Base-by-base conservation (phyloP, 1,140 invertebrate genomes). In the Drosophila sucinea region DNA sequence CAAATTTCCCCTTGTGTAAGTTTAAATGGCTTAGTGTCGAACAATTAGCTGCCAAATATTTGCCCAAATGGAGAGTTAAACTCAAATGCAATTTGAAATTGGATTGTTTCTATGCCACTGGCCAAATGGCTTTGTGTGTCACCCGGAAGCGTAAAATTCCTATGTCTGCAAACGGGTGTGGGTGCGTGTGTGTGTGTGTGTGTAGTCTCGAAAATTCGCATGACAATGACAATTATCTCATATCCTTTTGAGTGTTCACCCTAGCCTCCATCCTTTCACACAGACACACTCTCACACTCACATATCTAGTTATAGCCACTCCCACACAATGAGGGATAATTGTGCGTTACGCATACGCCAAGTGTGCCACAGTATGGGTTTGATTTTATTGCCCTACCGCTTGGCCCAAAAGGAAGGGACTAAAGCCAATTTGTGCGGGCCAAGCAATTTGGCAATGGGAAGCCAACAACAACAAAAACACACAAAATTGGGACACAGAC, bases 271-370 rank as follows among this genome's bases (percentile, higher is more conserved):
- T 27, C 23, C 6, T 27, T 10, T 4, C 44, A 10, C 23, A 27
- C 7, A 27, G 7, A 51, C 6, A 10, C 25, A 25, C 23, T 3
- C 17, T 8, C 23, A 2, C 23, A 51, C 2, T 27, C 7, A 51
- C 23, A 27, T 25, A 27, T 51, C 44, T 51, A 51, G 44, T 51
- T 51, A 51, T 51, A 51, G 82, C 58, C 68, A 85, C 83, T 61
- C 82, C 82, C 82, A 87, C 79, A 76, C 82, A 83, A 79, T 86
- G 64, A 73, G 67, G 72, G 67, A 87, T 87, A 83, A 87, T 87
- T 86, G 82, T 87, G 76, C 85, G 83, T 86, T 86, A 86, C 82
- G 82, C 82, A 86, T 76, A 86, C 79, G 83, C 75, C 83, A 77
- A 77, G 73, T 87, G 79, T 6, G 66, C 67, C 61, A 66, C 60